phyloP scores from a whole-genome alignment of 1,140 invertebrate genomes.

The Drosophila hydei region DNA sequence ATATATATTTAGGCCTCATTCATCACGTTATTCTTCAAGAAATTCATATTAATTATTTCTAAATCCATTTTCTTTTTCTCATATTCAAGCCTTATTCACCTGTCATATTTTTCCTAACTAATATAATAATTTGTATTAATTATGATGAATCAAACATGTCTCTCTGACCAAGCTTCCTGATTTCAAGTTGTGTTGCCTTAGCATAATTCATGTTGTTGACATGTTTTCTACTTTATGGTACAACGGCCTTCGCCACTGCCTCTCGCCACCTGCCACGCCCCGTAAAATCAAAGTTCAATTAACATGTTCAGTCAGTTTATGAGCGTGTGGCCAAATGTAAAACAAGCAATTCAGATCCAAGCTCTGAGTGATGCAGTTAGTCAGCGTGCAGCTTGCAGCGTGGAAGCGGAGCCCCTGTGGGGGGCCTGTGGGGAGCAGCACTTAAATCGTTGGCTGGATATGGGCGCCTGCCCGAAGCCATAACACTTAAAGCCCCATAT shows the following conservation, averaged over 20 bases:
- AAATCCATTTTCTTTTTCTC: no score
- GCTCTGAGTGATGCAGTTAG: conserved; percentile 15
- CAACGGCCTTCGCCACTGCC: neutral
- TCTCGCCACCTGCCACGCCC: conserved; percentile 16
- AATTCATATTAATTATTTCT: no score
- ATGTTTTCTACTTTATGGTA: conserved; percentile 14
- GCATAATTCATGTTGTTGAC: conserved; percentile 14
- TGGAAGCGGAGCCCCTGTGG: neutral
- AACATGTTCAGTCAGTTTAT: conserved; percentile 72
- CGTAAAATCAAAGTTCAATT: conserved; percentile 59
- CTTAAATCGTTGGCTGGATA: conserved; percentile 62
- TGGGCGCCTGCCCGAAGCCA: conserved; percentile 39
- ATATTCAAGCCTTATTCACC: no score
- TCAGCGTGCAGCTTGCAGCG: conserved; percentile 5
- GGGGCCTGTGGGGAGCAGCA: conserved; percentile 43
- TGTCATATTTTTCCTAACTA: no score
- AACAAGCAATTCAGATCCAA: conserved; percentile 34
- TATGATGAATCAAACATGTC: no score
- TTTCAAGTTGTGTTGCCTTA: neutral
- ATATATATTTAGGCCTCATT: no score
- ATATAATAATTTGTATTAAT: no score
- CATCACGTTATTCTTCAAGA: no score
- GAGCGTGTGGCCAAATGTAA: conserved; percentile 52
- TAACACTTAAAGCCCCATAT: conserved; percentile 70
- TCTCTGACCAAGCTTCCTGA: no score